phyloP scores from a whole-genome alignment of 2,888 invertebrate genomes.

The Taenaris catops region DNA sequence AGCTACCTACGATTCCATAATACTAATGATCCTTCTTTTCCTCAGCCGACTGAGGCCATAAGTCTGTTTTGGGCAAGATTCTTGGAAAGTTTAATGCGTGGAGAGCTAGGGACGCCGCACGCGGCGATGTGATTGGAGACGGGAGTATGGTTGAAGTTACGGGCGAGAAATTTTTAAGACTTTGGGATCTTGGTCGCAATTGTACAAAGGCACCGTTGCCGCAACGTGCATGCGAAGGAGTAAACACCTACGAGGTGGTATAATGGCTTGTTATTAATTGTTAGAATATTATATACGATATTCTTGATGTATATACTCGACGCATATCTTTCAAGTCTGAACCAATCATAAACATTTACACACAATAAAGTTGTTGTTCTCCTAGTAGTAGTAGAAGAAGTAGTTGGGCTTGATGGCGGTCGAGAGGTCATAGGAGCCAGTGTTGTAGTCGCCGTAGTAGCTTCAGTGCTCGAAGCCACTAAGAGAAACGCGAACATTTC shows the following conservation, averaged over 20 bases:
- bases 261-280: no score
- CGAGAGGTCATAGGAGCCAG: constrained; percentile 62
- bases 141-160: constrained; percentile 39
- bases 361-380: constrained; percentile 45
- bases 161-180: constrained; percentile 28
- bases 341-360: no score
- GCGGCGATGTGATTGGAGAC: constrained; percentile 46
- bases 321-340: no score
- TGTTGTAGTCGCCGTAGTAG: constrained; percentile 55
- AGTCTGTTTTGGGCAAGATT: constrained; percentile 62
- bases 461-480: constrained; percentile 38
- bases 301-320: no score
- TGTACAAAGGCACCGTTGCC: constrained; percentile 71
- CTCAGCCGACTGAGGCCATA: constrained; percentile 56
- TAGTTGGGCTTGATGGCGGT: constrained; percentile 45
- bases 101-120: constrained; percentile 50
- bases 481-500: neutral
- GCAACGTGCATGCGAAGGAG: constrained; percentile 69
- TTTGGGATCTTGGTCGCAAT: constrained; percentile 49
- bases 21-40: constrained; percentile 46
- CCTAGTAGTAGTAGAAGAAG: constrained; percentile 32
- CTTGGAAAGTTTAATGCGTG: constrained; percentile 62
- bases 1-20: constrained; percentile 15
- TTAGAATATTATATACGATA: no score
- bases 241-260: no score